phyloP scores from a whole-genome alignment of 1,140 invertebrate species.

The Elysia chlorotica region DNA sequence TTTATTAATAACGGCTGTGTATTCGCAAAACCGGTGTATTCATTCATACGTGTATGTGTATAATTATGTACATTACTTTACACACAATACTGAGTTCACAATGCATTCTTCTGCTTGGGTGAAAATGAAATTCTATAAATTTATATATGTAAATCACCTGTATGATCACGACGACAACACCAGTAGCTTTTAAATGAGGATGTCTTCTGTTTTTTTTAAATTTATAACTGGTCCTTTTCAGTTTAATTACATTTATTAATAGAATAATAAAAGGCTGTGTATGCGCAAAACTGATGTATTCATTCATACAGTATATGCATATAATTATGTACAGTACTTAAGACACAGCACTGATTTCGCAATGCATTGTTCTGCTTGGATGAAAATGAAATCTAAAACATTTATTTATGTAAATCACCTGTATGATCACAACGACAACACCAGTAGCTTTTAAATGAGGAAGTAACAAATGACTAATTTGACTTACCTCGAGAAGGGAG shows the following conservation, averaged over 20 bases:
- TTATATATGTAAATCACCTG: background rate
- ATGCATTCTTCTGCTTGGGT: too few species aligned
- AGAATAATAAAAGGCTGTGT: background rate
- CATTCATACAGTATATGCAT: background rate
- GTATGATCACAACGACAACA: background rate
- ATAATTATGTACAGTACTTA: background rate
- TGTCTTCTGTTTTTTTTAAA: background rate
- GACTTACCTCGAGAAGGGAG: conserved; percentile 70
- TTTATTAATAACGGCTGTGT: too few species aligned
- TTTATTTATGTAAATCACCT: background rate
- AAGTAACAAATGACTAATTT: too few species aligned
- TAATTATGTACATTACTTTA: too few species aligned
- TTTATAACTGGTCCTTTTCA: background rate
- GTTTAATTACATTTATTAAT: background rate
- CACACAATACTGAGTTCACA: too few species aligned
- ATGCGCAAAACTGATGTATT: background rate
- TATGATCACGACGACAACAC: background rate
- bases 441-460: background rate
- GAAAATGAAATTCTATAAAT: too few species aligned
- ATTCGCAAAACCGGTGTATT: too few species aligned
- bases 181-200: background rate
- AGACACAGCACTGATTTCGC: too few species aligned
- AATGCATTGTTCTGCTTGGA: too few species aligned
- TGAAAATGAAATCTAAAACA: too few species aligned
- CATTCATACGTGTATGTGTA: too few species aligned